A percentile compares a stretch with the other conserved stretches of the same genome.
These are phyloP conservation scores for Oostethus manadensis DNA, from an alignment of 2,113 vertebrate genomes.

Conservation along the genomic window DNA sequence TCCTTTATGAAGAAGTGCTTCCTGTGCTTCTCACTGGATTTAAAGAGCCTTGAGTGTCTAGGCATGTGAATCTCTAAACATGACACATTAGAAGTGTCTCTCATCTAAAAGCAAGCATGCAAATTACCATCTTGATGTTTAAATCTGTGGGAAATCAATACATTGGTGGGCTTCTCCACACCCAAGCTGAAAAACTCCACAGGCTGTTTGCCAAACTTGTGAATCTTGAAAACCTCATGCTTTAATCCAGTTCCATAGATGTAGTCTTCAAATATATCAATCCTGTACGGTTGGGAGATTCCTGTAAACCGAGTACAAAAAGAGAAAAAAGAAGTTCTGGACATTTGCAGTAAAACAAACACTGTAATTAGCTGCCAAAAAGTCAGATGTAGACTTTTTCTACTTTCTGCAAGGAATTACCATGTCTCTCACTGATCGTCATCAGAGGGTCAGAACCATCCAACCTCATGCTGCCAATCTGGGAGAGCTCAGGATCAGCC, in stretches of 20 bases:
- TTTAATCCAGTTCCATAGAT: constrained; percentile 93
- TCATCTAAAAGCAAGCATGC: background rate
- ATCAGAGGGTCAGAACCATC: constrained; percentile 86
- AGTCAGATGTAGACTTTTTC: background rate
- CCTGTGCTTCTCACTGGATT: too few relatives aligned
- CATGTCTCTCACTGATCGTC: constrained; percentile 84
- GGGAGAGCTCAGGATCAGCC: constrained; percentile 92
- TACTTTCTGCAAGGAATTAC: constrained; percentile 61
- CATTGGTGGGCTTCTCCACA: constrained; percentile 86
- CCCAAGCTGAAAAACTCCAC: constrained; percentile 81
- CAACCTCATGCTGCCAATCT: constrained; percentile 88
- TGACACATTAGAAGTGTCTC: too few relatives aligned
- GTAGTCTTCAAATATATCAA: constrained; percentile 94
- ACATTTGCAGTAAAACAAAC: constrained; percentile 18
- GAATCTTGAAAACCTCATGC: constrained; percentile 86
- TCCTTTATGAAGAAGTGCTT: too few relatives aligned
- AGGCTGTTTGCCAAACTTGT: constrained; percentile 84
- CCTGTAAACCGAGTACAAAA: constrained; percentile 66
- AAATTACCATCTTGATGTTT: constrained; percentile 88
- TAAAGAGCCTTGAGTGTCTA: too few relatives aligned
- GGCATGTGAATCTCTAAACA: too few relatives aligned
- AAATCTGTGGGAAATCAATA: constrained; percentile 88
- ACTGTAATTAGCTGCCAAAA: constrained; percentile 16
- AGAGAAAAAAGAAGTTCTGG: constrained; percentile 1
- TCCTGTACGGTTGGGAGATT: constrained; percentile 89